A percentile compares a stretch with the other conserved stretches of the same genome.
These are phyloP conservation scores for Coccyzus lansbergi DNA, from an alignment of 2,797 vertebrate genomes.

Conservation along the genomic window DNA sequence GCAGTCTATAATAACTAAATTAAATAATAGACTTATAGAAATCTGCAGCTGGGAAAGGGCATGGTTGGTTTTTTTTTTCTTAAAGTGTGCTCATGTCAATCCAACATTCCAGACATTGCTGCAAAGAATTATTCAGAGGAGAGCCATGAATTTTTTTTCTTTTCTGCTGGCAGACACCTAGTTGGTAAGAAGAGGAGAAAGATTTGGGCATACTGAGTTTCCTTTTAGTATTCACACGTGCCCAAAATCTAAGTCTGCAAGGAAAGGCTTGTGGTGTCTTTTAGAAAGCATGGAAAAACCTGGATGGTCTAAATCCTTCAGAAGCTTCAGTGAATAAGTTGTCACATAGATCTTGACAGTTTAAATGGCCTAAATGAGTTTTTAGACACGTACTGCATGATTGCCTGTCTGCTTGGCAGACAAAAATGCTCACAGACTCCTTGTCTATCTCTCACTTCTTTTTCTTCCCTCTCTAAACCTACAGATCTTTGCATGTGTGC, in stretches of 20 bases:
- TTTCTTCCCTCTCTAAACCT: neutral
- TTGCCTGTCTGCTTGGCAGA: neutral
- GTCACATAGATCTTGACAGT: neutral
- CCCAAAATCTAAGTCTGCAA: neutral
- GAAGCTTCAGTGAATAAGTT: constrained; percentile 20
- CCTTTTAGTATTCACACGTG: neutral
- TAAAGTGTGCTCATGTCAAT: neutral
- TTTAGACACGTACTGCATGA: constrained; percentile 1
- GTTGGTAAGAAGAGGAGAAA: neutral
- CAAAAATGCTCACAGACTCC: neutral
- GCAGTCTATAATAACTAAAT: constrained; percentile 7
- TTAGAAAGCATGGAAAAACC: neutral
- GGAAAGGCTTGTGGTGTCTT: neutral
- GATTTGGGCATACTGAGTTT: neutral
- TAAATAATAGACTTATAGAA: constrained; percentile 27
- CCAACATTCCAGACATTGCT: neutral
- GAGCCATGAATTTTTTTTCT: neutral
- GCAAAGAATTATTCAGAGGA: neutral
- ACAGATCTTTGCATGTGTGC: neutral
- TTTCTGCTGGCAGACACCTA: neutral
- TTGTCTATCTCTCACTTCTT: neutral
- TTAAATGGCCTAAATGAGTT: neutral
- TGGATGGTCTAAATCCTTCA: neutral
- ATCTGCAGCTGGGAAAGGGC: neutral
- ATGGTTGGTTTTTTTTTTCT: neutral